Base-by-base conservation (phyloP, 2,888 invertebrate genomes). In the Rhingia campestris region DNA sequence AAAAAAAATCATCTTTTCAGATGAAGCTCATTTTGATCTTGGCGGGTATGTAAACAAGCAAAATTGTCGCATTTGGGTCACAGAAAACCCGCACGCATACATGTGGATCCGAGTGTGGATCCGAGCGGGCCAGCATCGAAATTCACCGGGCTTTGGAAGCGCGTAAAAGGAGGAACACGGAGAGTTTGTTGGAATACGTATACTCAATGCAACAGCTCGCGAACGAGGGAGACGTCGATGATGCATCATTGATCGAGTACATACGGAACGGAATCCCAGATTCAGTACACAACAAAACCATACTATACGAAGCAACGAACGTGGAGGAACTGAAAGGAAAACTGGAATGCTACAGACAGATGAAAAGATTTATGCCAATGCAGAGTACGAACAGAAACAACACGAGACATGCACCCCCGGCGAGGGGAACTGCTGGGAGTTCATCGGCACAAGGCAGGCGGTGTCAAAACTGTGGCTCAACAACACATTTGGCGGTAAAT, bases 141-240 rank as follows among this genome's bases (percentile, higher is more conserved):
- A 3, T 56, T 2, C 37, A 37, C 6, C 7, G 14, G 4, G 14
- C 6, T 3, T 37, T 56, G 9, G 37, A 54, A 14, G 37, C 7
- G 22, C 6, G 37, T 12, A 14, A 30, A 30, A 37, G 12, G 12
- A 37, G 9, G 14, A 6, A 35, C n/a, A 39, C 22, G 14, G 45
- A 61, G 30, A 61, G 59, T 9, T 10, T 45, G 5, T 4, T 59
- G 43, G 59, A 43, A 12, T 59, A 59, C 22, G n/a, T 59, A 41
- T 59, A 59, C 7, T 30, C 43, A 3, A 43, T 59, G 43, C 43
- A 43, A 22, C 43, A 43, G 7, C 7, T 59, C 6, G 32, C n/a
- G 12, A 59, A 45, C 33, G 43, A 59, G 12, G 59, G 59, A 6
- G n/a, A n/a, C 6, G 45, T 59, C 5, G 45, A 59, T 12, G 53